Evolutionary conservation across 1,140 invertebrate species (phyloP).

Genomic region (Adoxophyes honmai): DNA sequence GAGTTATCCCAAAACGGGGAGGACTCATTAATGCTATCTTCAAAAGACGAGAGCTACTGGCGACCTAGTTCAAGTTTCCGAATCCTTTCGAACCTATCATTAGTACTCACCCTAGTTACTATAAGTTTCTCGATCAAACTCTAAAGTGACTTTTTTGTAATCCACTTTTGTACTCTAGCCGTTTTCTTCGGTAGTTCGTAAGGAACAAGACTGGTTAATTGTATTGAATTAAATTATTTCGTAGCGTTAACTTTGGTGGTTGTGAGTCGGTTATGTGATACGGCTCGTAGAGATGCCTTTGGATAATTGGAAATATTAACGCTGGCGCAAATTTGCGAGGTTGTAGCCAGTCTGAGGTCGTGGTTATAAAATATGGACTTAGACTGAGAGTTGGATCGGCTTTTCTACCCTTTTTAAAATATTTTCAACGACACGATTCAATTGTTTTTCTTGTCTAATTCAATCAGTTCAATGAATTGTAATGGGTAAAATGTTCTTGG

Average conservation of each 20-base stretch:
- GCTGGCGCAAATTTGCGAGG: too few relatives aligned
- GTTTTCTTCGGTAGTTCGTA: conserved; percentile 31
- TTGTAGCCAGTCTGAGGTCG: too few relatives aligned
- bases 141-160: background rate
- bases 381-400: too few relatives aligned
- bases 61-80: conserved; percentile 40
- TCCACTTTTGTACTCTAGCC: conserved; percentile 11
- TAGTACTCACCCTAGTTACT: conserved; percentile 37
- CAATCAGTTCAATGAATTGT: too few relatives aligned
- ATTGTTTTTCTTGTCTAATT: too few relatives aligned
- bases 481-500: too few relatives aligned
- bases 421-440: too few relatives aligned
- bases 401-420: too few relatives aligned
- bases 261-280: background rate
- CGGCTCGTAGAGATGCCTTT: background rate
- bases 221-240: conserved; percentile 57
- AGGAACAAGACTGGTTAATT: conserved; percentile 54
- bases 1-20: conserved; percentile 50
- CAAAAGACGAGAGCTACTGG: conserved; percentile 64
- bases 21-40: conserved; percentile 66
- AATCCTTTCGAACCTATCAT: conserved; percentile 33
- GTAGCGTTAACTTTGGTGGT: conserved; percentile 20
- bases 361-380: too few relatives aligned
- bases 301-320: too few relatives aligned
- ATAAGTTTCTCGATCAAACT: conserved; percentile 17